A percentile compares a stretch with the other conserved stretches of the same genome.
phyloP scores from a whole-genome alignment of 2,888 invertebrate species.

The Luperina nickerlii region DNA sequence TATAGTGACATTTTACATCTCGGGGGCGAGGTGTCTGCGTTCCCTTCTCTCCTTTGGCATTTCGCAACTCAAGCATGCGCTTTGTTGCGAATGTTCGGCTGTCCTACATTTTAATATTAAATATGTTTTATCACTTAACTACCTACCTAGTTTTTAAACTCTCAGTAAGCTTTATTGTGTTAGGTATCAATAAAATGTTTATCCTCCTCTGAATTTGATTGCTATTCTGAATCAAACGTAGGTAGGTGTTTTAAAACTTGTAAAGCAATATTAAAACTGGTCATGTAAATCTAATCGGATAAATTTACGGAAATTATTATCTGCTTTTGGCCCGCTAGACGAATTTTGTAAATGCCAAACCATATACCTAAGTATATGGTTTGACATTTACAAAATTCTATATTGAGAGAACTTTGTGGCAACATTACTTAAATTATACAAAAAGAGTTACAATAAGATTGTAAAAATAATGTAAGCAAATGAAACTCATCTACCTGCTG shows the following conservation, averaged over 20 bases:
- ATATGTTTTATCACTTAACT: constrained; percentile 18
- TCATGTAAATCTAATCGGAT: constrained; percentile 68
- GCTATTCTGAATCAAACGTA: constrained; percentile 34
- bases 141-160: constrained; percentile 21
- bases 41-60: constrained; percentile 78
- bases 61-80: constrained; percentile 75
- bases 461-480: constrained; percentile 31
- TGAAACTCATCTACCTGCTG: constrained; percentile 55
- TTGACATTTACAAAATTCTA: constrained; percentile 51
- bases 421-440: constrained; percentile 20
- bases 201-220: constrained; percentile 32
- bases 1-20: constrained; percentile 84
- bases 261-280: constrained; percentile 63
- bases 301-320: constrained; percentile 64
- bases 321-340: constrained; percentile 46
- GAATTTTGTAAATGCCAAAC: not conserved
- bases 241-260: constrained; percentile 48
- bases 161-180: not conserved
- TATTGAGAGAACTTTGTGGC: constrained; percentile 9
- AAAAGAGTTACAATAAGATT: not conserved
- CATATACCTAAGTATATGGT: constrained; percentile 1
- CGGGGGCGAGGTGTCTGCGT: constrained; percentile 76
- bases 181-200: constrained; percentile 13
- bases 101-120: constrained; percentile 70
- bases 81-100: constrained; percentile 71